Base-by-base conservation (phyloP, 2,113 vertebrate genomes). In the Callocephalon fimbriatum region DNA sequence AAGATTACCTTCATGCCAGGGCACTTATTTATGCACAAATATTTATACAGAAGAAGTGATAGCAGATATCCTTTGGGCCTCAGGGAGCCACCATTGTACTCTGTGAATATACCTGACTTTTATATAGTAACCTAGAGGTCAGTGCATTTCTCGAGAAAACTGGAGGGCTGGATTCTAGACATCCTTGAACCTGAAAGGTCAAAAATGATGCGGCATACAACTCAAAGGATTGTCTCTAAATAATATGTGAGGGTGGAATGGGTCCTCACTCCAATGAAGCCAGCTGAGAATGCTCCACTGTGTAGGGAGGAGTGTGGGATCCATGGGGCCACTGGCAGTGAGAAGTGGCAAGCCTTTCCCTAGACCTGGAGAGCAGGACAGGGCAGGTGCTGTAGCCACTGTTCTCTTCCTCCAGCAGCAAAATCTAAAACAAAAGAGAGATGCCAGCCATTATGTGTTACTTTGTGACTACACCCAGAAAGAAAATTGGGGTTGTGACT, bases 191-290 rank as follows among this genome's bases (percentile, higher is more conserved):
- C 11, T 53, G 37, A 29, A 84, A 73, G 31, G 10, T 77, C 0
- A 61, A 86, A 93, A 58, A 29, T 0, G 1, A 21, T 27, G 48
- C 8, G 16, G 53, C 5, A 17, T 45, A 22, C 15, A 59, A 59
- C 16, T 15, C 32, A 35, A 54, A 78, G 38, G 5, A 31, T 67
- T 38, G 7, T n/a, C 16, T 75, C 81, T 45, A 51, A 77, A 48
- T 54, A 18, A 37, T 59, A 32, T 0, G 0, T 3, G 22, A 31
- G 9, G 8, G 10, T 70, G 32, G 15, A 88, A 79, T 27, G 56
- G 12, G 5, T 42, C 23, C 7, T 73, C 3, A 7, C 17, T 91
- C 7, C 19, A 42, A 0, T n/a, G 19, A 38, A 11, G 23, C 23
- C 18, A n/a, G 14, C 18, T 51, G 67, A 88, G 29, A 47, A 63